phyloP scores from a whole-genome alignment of 1,140 invertebrate genomes.

The Phenacoccus solenopsis region DNA sequence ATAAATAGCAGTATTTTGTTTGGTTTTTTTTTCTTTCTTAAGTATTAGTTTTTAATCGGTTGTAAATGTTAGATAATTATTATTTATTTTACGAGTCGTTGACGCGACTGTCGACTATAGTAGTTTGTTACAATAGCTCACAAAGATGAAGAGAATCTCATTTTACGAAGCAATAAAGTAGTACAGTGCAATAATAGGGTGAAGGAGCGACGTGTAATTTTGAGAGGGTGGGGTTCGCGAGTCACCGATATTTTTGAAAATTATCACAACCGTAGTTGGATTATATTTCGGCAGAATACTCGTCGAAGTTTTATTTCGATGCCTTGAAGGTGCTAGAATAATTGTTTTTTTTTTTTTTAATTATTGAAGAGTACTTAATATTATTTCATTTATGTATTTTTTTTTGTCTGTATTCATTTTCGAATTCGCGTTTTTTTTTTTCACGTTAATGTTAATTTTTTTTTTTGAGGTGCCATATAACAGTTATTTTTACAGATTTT shows the following conservation, averaged over 20 bases:
- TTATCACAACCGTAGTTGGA: background rate
- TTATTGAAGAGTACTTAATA: background rate
- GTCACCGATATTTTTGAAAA: background rate
- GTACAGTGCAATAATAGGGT: background rate
- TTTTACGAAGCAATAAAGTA: background rate
- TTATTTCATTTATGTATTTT: too few relatives aligned
- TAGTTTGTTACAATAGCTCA: too few relatives aligned
- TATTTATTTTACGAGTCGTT: background rate
- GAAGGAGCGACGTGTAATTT: too few relatives aligned
- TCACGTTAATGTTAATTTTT: background rate
- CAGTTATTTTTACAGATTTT: conserved; percentile 3
- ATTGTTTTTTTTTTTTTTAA: background rate
- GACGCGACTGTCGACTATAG: too few relatives aligned
- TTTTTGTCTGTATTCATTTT: background rate
- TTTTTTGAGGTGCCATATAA: conserved; percentile 2
- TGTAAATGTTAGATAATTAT: background rate
- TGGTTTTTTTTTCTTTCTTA: too few relatives aligned
- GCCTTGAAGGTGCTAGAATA: background rate
- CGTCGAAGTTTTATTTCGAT: background rate
- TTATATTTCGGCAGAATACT: background rate
- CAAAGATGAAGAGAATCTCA: background rate
- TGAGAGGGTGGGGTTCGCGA: too few relatives aligned
- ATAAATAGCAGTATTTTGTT: background rate
- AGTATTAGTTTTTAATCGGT: background rate
- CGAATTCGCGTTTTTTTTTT: background rate